Percentiles rank a stretch among this genome's conserved stretches.
phyloP scores from a whole-genome alignment of 2,113 vertebrate species.

The Abramis brama region DNA sequence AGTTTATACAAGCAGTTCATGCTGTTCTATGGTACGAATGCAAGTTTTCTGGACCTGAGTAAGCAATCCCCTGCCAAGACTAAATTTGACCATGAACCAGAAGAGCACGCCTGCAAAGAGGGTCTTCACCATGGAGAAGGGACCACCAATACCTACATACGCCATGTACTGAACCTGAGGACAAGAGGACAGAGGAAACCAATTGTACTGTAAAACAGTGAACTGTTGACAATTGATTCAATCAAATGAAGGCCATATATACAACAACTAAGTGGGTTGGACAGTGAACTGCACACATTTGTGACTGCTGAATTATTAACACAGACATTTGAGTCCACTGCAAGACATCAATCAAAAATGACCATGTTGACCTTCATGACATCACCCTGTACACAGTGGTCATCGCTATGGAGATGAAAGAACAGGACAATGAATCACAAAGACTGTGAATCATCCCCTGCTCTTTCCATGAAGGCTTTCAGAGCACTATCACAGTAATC shows the following conservation, averaged over 20 bases:
- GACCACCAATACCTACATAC: slow-evolving; percentile 77
- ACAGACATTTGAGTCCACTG: neutral
- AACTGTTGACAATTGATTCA: neutral
- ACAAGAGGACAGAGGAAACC: slow-evolving; percentile 3
- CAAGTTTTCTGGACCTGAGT: slow-evolving; percentile 70
- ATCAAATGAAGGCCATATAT: neutral
- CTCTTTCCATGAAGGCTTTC: neutral
- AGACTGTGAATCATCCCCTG: slow-evolving; percentile 41
- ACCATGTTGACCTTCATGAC: slow-evolving; percentile 23
- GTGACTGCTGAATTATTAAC: neutral
- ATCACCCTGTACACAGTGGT: neutral
- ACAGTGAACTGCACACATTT: neutral
- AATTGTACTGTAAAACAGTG: neutral
- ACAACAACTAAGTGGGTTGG: neutral
- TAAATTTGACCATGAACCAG: slow-evolving; percentile 82
- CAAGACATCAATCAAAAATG: neutral
- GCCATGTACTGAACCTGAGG: slow-evolving; percentile 82
- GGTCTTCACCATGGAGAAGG: slow-evolving; percentile 79
- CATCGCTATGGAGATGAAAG: slow-evolving; percentile 40
- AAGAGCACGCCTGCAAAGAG: slow-evolving; percentile 84
- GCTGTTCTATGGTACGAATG: neutral
- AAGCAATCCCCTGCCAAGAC: slow-evolving; percentile 84
- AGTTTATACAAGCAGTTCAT: neutral
- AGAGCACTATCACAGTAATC: slow-evolving; percentile 21
- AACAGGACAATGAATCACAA: slow-evolving; percentile 30